phyloP scores from a whole-genome alignment of 2,797 vertebrate species.

The Epinephelus coioides region DNA sequence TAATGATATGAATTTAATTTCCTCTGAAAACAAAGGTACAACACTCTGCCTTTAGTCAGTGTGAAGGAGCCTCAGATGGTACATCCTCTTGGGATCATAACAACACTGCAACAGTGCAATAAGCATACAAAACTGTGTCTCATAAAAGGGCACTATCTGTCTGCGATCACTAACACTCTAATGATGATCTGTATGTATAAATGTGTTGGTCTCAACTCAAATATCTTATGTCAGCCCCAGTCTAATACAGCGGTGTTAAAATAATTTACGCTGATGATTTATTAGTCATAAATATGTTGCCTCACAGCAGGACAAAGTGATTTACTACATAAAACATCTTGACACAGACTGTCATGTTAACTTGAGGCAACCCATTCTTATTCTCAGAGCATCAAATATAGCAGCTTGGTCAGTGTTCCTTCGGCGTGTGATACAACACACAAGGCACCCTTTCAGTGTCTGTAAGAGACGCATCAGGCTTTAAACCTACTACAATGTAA shows the following conservation, averaged over 20 bases:
- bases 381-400: too few species aligned
- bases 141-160: constrained; percentile 22
- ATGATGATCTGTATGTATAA: background rate
- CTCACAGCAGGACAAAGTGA: background rate
- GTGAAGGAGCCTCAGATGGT: background rate
- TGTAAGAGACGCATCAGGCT: too few species aligned
- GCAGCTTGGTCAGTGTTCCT: too few species aligned
- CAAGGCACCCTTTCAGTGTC: too few species aligned
- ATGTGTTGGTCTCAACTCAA: constrained; percentile 1
- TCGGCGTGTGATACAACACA: too few species aligned
- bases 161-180: background rate
- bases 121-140: constrained; percentile 11
- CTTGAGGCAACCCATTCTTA: too few species aligned
- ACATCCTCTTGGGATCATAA: constrained; percentile 10
- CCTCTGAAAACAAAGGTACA: constrained; percentile 10
- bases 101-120: background rate
- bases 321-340: too few species aligned
- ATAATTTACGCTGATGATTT: background rate
- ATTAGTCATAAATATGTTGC: background rate
- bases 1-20: constrained; percentile 6
- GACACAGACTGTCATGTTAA: too few species aligned
- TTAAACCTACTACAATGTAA: too few species aligned
- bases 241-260: background rate
- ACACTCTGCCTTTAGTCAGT: background rate
- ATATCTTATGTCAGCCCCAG: background rate